phyloP scores from a whole-genome alignment of 2,113 vertebrate genomes.

The Chroicocephalus ridibundus region DNA sequence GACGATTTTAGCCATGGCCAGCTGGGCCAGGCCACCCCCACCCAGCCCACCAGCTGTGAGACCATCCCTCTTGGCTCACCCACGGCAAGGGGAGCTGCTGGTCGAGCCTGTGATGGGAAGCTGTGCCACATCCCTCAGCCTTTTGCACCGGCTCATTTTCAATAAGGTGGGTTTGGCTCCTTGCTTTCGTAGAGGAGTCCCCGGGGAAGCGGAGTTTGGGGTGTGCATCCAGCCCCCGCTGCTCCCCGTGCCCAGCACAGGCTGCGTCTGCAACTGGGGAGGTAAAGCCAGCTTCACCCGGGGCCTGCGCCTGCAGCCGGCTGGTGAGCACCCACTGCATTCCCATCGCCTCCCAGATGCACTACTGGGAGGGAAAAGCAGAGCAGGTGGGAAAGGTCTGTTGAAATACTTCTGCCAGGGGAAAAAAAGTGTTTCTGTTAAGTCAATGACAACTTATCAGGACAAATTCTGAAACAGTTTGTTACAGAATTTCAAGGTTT shows the following conservation, averaged over 20 bases:
- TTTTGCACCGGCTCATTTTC: background rate
- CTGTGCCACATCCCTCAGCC: background rate
- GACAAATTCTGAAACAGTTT: background rate
- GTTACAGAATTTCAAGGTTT: background rate
- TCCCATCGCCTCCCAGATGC: background rate
- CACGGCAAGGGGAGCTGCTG: background rate
- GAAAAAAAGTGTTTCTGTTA: background rate
- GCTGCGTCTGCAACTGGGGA: background rate
- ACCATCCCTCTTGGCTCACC: background rate
- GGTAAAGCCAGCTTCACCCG: background rate
- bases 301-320: no score
- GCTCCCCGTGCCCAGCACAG: background rate
- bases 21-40: background rate
- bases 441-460: background rate
- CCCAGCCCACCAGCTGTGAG: background rate
- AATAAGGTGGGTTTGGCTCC: background rate
- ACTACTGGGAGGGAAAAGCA: background rate
- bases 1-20: background rate
- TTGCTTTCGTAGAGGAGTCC: background rate
- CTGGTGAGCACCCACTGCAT: rapidly evolving
- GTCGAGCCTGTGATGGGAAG: background rate
- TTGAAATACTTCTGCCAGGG: background rate
- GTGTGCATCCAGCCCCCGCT: background rate
- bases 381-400: background rate
- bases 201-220: background rate